phyloP scores from a whole-genome alignment of 2,113 vertebrate species.

The Capreolus pygargus region DNA sequence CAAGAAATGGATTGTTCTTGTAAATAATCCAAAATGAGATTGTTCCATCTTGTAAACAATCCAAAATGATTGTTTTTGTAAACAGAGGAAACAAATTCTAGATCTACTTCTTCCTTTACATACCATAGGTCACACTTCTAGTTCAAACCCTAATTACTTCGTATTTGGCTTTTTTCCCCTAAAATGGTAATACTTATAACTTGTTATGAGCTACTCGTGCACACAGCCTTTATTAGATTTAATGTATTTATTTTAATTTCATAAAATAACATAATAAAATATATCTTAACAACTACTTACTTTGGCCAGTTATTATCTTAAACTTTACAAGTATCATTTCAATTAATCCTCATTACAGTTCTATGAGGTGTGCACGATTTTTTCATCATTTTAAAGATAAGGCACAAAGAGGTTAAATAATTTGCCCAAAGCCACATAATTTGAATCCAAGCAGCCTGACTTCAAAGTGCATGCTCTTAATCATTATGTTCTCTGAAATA shows the following conservation, averaged over 20 bases:
- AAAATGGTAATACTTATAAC: not conserved
- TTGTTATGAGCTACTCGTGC: not conserved
- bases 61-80: not conserved
- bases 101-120: not conserved
- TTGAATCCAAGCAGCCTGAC: not conserved
- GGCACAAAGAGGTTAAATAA: not conserved
- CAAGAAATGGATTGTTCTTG: not conserved
- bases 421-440: not conserved
- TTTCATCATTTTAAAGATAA: not conserved
- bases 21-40: not conserved
- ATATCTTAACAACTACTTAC: not conserved
- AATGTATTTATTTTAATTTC: not conserved
- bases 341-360: not conserved
- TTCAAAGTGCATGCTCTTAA: not conserved
- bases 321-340: not conserved
- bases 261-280: not conserved
- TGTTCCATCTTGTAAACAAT: not conserved
- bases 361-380: not conserved
- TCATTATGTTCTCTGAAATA: not conserved
- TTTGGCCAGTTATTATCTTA: not conserved
- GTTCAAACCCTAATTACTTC: not conserved
- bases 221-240: not conserved
- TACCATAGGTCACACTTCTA: not conserved
- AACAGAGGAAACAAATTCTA: constrained; percentile 7
- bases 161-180: not conserved